Percentiles rank a stretch among this genome's conserved stretches.
These are phyloP conservation scores for Podotricha telesiphe DNA, from an alignment of 2,888 invertebrate species.

Conservation along the genomic window DNA sequence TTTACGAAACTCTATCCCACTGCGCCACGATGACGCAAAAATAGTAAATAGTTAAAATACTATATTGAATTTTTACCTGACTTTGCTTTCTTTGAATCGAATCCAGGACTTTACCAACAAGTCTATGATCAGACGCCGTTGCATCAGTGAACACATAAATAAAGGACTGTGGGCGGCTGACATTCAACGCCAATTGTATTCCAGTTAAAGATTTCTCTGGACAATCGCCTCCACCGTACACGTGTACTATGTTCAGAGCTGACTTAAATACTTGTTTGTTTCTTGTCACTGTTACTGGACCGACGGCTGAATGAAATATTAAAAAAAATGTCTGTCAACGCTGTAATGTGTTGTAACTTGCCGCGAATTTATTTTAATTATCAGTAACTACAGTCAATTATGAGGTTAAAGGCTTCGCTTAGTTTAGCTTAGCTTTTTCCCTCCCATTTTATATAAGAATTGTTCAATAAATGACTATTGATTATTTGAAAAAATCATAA, in stretches of 20 bases:
- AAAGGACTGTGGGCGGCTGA: slow-evolving; percentile 86
- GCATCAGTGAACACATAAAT: slow-evolving; percentile 92
- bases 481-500: not conserved
- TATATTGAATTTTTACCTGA: slow-evolving; percentile 80
- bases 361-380: not conserved
- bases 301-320: slow-evolving; percentile 75
- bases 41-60: too few relatives aligned
- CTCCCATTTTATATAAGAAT: too few relatives aligned
- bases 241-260: slow-evolving; percentile 81
- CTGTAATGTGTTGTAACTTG: too few relatives aligned
- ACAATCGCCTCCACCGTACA: slow-evolving; percentile 89
- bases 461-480: not conserved
- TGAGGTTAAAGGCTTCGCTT: too few relatives aligned
- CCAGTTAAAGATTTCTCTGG: slow-evolving; percentile 88
- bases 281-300: slow-evolving; percentile 86
- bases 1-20: too few relatives aligned
- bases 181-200: slow-evolving; percentile 86
- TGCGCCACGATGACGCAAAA: too few relatives aligned
- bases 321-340: too few relatives aligned
- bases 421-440: too few relatives aligned
- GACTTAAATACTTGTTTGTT: slow-evolving; percentile 84
- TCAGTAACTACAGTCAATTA: not conserved
- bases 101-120: slow-evolving; percentile 85
- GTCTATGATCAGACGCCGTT: slow-evolving; percentile 86
- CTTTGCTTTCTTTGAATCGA: slow-evolving; percentile 88